Evolutionary conservation across 2,797 vertebrate genomes (phyloP).

Genomic region (Cygnus olor): DNA sequence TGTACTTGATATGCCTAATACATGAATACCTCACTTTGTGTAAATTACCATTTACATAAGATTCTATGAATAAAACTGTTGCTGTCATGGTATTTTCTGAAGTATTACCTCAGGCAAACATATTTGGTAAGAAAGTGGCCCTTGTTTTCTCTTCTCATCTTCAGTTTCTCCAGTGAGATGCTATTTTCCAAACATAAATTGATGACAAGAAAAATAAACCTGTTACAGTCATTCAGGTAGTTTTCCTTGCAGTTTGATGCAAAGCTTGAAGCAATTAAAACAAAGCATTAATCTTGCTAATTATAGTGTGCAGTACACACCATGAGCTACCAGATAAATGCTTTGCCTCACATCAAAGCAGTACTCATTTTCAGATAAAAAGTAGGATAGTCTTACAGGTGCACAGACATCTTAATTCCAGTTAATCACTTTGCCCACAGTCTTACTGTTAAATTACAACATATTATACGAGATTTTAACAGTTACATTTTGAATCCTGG

Average conservation of each 20-base stretch:
- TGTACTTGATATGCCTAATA: background rate
- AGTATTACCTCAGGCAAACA: background rate
- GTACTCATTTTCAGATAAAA: slow-evolving; percentile 2
- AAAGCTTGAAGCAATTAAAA: background rate
- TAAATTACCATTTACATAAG: background rate
- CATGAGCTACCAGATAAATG: background rate
- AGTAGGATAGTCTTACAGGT: background rate
- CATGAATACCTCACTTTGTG: background rate
- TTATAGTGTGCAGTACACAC: background rate
- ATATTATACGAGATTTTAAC: slow-evolving; percentile 14
- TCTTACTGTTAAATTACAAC: slow-evolving; percentile 15
- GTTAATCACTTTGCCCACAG: slow-evolving; percentile 34
- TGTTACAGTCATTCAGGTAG: background rate
- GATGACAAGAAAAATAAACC: background rate
- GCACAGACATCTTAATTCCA: slow-evolving; percentile 39
- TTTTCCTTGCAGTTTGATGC: background rate
- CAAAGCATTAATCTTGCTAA: background rate
- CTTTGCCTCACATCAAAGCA: slow-evolving; percentile 2
- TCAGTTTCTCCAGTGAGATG: background rate
- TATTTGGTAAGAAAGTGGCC: background rate
- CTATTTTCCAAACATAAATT: background rate
- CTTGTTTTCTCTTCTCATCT: background rate
- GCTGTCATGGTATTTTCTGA: background rate
- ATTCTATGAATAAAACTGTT: background rate
- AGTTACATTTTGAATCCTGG: slow-evolving; percentile 15